A percentile compares a stretch with the other conserved stretches of the same genome.
phyloP scores from a whole-genome alignment of 2,888 invertebrate genomes.

The Acrobasis suavella region DNA sequence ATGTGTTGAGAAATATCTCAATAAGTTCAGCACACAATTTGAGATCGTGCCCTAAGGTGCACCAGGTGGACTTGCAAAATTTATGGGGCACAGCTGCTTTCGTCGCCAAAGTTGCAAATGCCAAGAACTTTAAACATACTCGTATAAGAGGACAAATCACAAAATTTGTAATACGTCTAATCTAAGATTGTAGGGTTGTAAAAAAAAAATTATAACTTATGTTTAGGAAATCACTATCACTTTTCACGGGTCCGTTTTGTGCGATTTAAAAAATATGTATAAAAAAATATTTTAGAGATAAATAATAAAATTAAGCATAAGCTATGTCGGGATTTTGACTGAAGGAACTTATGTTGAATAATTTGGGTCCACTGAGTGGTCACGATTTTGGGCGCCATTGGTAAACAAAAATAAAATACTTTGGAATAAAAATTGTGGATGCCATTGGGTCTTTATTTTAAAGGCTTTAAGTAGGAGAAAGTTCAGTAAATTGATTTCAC shows the following conservation, averaged over 20 bases:
- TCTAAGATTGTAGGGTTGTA: too few species aligned
- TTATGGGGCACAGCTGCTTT: constrained; percentile 7
- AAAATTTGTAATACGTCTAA: too few species aligned
- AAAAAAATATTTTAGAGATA: too few species aligned
- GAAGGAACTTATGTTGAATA: too few species aligned
- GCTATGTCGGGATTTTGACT: too few species aligned
- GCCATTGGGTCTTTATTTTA: constrained; percentile 19
- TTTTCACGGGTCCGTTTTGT: too few species aligned
- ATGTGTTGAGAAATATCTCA: constrained; percentile 11
- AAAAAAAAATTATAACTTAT: too few species aligned
- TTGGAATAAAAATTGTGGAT: constrained; percentile 1
- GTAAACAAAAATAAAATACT: neutral
- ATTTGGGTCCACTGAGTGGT: neutral
- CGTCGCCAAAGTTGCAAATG: constrained; percentile 1
- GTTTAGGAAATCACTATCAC: too few species aligned
- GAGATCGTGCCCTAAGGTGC: constrained; percentile 10
- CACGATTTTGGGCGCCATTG: neutral
- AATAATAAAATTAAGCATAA: too few species aligned
- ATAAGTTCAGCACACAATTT: constrained; percentile 5
- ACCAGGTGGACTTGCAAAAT: constrained; percentile 7
- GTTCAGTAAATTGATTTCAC: constrained; percentile 23
- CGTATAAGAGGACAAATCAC: too few species aligned
- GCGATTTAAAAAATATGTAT: too few species aligned
- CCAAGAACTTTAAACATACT: neutral
- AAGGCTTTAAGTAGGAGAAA: constrained; percentile 17